These are phyloP conservation scores for Forbesichthys agassizii DNA, from an alignment of 2,113 vertebrate species.

Conservation along the genomic window DNA sequence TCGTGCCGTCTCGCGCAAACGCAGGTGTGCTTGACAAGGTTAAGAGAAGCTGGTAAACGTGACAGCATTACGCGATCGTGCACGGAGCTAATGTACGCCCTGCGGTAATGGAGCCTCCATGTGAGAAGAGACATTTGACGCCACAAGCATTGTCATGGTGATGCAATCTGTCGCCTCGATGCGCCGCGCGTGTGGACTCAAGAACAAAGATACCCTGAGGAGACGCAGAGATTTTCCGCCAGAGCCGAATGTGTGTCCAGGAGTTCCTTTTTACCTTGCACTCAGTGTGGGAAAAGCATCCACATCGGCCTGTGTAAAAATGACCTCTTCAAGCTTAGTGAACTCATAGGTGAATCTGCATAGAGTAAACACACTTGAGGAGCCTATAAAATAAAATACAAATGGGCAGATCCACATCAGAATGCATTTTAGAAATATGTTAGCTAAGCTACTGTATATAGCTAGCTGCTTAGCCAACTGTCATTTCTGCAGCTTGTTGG, in stretches of 20 bases:
- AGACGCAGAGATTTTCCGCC: too few relatives aligned
- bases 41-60: slow-evolving; percentile 36
- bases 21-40: slow-evolving; percentile 35
- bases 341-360: too few relatives aligned
- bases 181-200: too few relatives aligned
- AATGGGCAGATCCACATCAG: neutral
- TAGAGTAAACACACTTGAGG: too few relatives aligned
- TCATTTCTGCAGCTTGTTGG: neutral
- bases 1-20: neutral
- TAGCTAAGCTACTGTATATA: neutral
- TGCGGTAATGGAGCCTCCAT: slow-evolving; percentile 35
- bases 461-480: neutral
- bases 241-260: neutral
- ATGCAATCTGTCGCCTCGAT: too few relatives aligned
- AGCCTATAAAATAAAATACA: too few relatives aligned
- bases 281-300: neutral
- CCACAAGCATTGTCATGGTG: too few relatives aligned
- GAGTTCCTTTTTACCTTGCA: neutral
- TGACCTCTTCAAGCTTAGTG: too few relatives aligned
- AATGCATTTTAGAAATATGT: too few relatives aligned
- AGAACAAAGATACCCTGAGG: too few relatives aligned
- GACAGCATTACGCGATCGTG: slow-evolving; percentile 9
- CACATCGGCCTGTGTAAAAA: neutral
- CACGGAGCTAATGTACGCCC: slow-evolving; percentile 4
- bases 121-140: slow-evolving; percentile 18